Percentiles rank a stretch among this genome's conserved stretches.
These are phyloP conservation scores for Nycteola revayana DNA, from an alignment of 2,888 invertebrate genomes.

Conservation along the genomic window DNA sequence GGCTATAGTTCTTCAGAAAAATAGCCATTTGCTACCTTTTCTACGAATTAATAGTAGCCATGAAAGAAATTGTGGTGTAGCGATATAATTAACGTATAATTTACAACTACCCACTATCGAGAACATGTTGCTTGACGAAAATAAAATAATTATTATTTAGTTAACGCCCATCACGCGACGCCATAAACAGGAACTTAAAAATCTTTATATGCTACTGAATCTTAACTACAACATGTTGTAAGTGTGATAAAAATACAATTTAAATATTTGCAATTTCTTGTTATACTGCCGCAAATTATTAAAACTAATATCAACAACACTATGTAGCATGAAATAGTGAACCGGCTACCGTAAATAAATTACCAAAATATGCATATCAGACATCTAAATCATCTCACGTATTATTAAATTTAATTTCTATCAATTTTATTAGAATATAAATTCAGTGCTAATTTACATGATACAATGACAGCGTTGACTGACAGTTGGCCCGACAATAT, in stretches of 20 bases:
- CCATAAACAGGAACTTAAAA: constrained; percentile 58
- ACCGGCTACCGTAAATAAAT: no score
- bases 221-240: no score
- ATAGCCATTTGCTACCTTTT: constrained; percentile 43
- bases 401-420: no score
- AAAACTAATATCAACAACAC: no score
- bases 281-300: no score
- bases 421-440: constrained; percentile 4
- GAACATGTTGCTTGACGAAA: constrained; percentile 69
- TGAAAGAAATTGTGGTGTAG: constrained; percentile 57
- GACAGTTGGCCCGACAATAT: constrained; percentile 30
- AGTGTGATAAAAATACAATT: no score
- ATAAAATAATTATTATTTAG: constrained; percentile 52
- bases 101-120: constrained; percentile 62
- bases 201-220: no score
- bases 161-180: constrained; percentile 60
- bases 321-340: no score
- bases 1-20: no score
- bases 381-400: no score
- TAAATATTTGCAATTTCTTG: no score
- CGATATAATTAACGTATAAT: constrained; percentile 70
- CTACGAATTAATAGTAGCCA: constrained; percentile 42
- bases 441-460: constrained; percentile 26
- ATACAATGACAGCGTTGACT: constrained; percentile 33
- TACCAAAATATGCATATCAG: no score